phyloP scores from a whole-genome alignment of 1,140 invertebrate species.

The Stenopsyche tienmushanensis region DNA sequence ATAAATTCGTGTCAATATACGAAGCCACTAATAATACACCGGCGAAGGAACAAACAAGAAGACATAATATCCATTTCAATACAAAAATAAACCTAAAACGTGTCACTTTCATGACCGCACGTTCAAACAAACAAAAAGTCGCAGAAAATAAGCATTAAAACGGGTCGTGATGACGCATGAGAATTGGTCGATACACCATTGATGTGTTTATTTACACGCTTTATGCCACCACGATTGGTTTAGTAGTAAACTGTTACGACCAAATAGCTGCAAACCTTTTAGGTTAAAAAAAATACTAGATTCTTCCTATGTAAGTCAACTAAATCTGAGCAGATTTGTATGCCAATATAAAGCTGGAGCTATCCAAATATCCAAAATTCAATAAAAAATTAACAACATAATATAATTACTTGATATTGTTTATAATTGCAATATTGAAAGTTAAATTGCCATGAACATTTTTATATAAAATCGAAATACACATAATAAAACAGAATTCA shows the following conservation, averaged over 20 bases:
- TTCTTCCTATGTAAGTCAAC: background rate
- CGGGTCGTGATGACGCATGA: background rate
- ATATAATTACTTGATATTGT: too few relatives aligned
- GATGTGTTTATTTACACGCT: background rate
- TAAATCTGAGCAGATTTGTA: too few relatives aligned
- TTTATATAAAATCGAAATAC: too few relatives aligned
- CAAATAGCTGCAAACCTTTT: background rate
- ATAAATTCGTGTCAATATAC: background rate
- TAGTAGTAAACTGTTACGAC: background rate
- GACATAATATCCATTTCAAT: background rate
- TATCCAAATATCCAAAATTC: too few relatives aligned
- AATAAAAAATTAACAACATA: too few relatives aligned
- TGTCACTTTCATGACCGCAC: conserved; percentile 5
- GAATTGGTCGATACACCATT: background rate
- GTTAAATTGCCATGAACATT: too few relatives aligned
- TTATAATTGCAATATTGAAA: too few relatives aligned
- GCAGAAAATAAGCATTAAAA: background rate
- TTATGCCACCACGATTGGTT: background rate
- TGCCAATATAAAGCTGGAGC: too few relatives aligned
- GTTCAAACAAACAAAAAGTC: background rate
- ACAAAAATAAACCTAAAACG: conserved; percentile 8
- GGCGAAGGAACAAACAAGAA: background rate
- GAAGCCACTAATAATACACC: background rate
- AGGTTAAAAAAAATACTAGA: background rate
- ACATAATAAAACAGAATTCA: too few relatives aligned